Evolutionary conservation across 2,888 invertebrate genomes (phyloP), one percentile per base, ranked within the genome.

Genomic region (Thereva nobilitata): DNA sequence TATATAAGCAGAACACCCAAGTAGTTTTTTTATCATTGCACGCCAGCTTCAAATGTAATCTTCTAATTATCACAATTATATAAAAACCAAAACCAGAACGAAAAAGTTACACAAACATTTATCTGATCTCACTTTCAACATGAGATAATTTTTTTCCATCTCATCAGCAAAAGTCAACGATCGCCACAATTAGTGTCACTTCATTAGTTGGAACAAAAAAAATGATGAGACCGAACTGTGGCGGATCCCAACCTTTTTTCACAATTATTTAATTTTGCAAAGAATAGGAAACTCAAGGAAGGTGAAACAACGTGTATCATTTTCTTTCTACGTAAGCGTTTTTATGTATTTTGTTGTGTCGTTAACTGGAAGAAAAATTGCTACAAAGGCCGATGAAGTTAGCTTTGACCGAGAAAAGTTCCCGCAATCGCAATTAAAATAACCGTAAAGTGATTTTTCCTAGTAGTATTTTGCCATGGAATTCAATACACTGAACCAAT

Each of bases 381-480:
- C 23, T 23, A 2, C 23, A 23, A 23, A 23, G 23, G 23, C 23
- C 23, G 23, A 23, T 23, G 23, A 2, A 23, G 23, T 41, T n/a
- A 12, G 41, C 35, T 47, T 37, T 47, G 57, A 47, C 47, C 57
- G 57, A 59, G 57, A 59, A 45, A 47, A 59, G 35, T 59, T 47
- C 47, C 47, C 6, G 23, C 23, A 38, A 38, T 35, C 35, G 45
- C 47, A 59, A 59, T 59, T 59, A 59, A 45, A 47, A 59, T 56
- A 56, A 56, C 56, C 41, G 56, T 44, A 44, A 56, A 44, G 44
- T 56, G 42, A 44, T 44, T 44, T 56, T 56, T 56, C 56, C 44
- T 56, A 44, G 56, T 34, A 56, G 56, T 34, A 56, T 35, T 42
- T 56, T 35, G n/a, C 4, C 10, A 40, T 40, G 37, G 53, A 53